Percentiles rank a stretch among this genome's conserved stretches.
Conservation (phyloP, 1,140 invertebrate species). For the Eumeta japonica region DNA sequence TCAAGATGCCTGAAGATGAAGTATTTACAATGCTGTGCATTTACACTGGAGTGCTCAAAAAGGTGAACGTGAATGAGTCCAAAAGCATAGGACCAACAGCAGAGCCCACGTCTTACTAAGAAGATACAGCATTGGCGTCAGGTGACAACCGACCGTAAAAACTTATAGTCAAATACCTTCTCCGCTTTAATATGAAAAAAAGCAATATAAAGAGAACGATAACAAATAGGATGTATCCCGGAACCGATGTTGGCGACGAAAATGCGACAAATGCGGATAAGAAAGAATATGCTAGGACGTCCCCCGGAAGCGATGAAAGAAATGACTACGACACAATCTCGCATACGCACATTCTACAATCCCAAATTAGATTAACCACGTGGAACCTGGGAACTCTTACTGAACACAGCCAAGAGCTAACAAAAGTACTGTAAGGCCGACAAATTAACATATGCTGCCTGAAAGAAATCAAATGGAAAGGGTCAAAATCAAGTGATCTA, state of each 20-base stretch:
- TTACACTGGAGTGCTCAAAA: conserved; percentile 5
- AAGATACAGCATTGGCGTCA: conserved; percentile 13
- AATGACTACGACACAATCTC: conserved; percentile 6
- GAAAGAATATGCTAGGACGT: conserved; percentile 11
- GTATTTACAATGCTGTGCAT: conserved; percentile 2
- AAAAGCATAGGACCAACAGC: too few species aligned
- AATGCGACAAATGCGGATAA: conserved; percentile 1
- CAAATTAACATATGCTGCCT: conserved; percentile 11
- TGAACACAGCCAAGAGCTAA: conserved; percentile 6
- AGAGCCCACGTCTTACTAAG: too few species aligned
- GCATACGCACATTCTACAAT: neutral
- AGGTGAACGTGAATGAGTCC: conserved; percentile 11
- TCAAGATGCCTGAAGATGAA: conserved; percentile 6
- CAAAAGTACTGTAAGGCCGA: conserved; percentile 4
- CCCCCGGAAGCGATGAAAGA: conserved; percentile 11
- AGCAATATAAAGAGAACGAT: neutral
- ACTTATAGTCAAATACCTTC: too few species aligned
- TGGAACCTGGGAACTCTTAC: too few species aligned
- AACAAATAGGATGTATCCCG: conserved; percentile 1
- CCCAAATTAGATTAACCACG: conserved; percentile 1
- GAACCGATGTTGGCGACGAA: conserved; percentile 2
- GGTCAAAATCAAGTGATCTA: conserved; percentile 10
- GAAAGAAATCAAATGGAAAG: conserved; percentile 12
- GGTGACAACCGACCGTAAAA: too few species aligned
- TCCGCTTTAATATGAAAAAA: conserved; percentile 13